Evolutionary conservation across 2,888 invertebrate genomes (phyloP), one percentile per base, ranked within the genome.

Genomic region (Drosophila limbata): DNA sequence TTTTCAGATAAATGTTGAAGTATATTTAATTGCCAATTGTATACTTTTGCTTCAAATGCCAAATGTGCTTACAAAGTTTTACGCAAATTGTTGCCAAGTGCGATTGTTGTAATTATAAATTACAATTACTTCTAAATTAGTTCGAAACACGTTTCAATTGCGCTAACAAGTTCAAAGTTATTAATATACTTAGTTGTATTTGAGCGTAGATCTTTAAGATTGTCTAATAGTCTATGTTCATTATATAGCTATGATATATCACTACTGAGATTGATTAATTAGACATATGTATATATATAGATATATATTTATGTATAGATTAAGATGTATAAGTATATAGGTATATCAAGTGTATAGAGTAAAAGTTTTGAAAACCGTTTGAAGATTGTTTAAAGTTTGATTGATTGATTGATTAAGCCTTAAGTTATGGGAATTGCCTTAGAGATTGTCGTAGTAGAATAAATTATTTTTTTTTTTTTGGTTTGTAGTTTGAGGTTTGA

Each of bases 401-500:
- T 77, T 79, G 84, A 76, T 78, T 84, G 82, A 70, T 79, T 82
- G 69, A 68, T 59, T 84, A 73, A 76, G 75, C 73, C 73, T 79
- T 81, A 69, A 63, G 73, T 57, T 53, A 40, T 62, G 65, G 48
- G 60, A 73, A 66, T 81, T 76, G 82, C 75, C 76, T 79, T 76
- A 84, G 66, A 88, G 86, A 89, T 86, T 89, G 86, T 87, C 87
- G 72, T 79, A 82, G 75, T 79, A 82, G 77, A 84, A 60, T 73
- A 68, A 72, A 80, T 39, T 45, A 40, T 44, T 62, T 50, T 28
- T 42, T 53, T 72, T 50, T 39, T 45, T 47, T 44, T 62, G 47
- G 31, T 31, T 48, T 63, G 39, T 64, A 64, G 67, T 63, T 73
- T 76, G 80, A 83, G 83, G 80, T 79, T 77, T 60, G 73, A 64